Evolutionary conservation across 2,113 vertebrate genomes (phyloP), one percentile per base, ranked within the genome.

Genomic region (Tupaia chinensis): DNA sequence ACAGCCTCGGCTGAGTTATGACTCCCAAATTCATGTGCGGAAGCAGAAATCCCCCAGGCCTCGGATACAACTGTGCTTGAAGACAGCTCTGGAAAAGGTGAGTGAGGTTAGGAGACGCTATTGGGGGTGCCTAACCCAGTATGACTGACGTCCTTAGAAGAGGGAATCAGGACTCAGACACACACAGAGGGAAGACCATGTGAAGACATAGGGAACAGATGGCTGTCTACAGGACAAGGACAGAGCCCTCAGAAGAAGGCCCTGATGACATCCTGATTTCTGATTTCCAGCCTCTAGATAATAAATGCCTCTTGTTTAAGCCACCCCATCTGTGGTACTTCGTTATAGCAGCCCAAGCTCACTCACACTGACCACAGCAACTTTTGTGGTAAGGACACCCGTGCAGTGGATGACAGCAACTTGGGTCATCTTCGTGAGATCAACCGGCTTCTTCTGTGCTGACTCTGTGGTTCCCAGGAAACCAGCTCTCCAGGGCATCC

Each of bases 301-400:
- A 17, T 29, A 2, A 1, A 2, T 29, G 9, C 19, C 29, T 34
- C 7, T 3, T 17, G 5, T 19, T 3, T 19, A 9, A 20, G 27
- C 32, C 22, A 6, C 4, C 11, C 19, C 0, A 16, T 16, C 76
- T 9, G 4, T 9, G 12, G 7, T 14, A 1, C 25, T 11, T 10
- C 19, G 22, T 22, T 19, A 79, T 0, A 0, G 27, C 53, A 34
- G 27, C 63, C 70, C 19, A 16, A 32, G 10, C 4, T 17, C 12
- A 72, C 3, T 16, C 16, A 5, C 11, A 60, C n/a, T 27, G 20
- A 77, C 70, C 23, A 2, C 7, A 16, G 22, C 9, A 22, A 34
- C 7, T 5, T 5, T 1, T 22, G 34, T n/a, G 44, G 25, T 72
- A 44, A 80, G 56, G 19, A 61, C n/a, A 12, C 32, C 6, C 22